These are phyloP conservation scores for Nicator chloris DNA, from an alignment of 2,113 vertebrate species.

Conservation along the genomic window DNA sequence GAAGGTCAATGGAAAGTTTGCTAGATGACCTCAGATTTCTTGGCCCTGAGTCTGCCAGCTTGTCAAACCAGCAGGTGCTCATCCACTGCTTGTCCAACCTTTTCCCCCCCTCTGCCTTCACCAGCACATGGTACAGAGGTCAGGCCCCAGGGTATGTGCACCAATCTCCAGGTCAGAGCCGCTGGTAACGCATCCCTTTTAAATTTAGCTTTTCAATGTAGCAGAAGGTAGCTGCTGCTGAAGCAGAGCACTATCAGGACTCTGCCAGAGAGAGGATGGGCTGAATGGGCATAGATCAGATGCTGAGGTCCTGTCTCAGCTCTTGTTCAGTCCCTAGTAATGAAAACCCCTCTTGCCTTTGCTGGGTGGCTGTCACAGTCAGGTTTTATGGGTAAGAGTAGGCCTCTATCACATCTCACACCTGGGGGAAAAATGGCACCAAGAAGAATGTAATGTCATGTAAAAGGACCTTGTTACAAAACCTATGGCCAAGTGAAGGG, in stretches of 20 bases:
- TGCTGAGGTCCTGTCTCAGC: not conserved
- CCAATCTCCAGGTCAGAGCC: not conserved
- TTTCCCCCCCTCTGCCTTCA: not conserved
- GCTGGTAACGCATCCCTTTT: not conserved
- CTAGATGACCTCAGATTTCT: not conserved
- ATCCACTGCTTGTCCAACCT: not conserved
- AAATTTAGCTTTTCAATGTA: not conserved
- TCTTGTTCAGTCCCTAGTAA: not conserved
- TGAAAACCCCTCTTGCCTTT: not conserved
- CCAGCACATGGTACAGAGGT: not conserved
- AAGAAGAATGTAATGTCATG: not conserved
- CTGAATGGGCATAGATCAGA: not conserved
- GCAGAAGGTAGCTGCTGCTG: not conserved
- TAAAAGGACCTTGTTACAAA: not conserved
- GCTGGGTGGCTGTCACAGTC: not conserved
- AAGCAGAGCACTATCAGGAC: not conserved
- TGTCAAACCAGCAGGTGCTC: not conserved
- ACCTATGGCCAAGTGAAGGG: not conserved
- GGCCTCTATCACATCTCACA: not conserved
- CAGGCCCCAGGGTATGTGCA: not conserved
- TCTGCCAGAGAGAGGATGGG: not conserved
- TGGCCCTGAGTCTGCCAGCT: not conserved
- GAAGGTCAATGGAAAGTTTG: not conserved
- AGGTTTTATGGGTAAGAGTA: not conserved
- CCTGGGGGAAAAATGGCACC: not conserved